A percentile compares a stretch with the other conserved stretches of the same genome.
Evolutionary conservation across 2,888 invertebrate genomes (phyloP).

Genomic region (Ptychoptera contaminata): DNA sequence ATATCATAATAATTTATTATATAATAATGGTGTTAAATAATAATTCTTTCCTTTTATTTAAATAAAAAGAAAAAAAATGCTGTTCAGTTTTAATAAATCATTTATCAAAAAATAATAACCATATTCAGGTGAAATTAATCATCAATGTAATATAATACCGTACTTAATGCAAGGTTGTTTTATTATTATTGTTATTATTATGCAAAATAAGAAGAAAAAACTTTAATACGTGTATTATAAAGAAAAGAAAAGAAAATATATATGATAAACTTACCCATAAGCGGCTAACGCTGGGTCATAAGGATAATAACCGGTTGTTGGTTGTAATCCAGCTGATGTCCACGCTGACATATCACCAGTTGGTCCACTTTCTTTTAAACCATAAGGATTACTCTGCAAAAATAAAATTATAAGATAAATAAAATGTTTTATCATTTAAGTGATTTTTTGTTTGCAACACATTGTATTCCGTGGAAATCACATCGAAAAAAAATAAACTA

Average conservation of each 20-base stretch:
- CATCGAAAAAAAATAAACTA: no score
- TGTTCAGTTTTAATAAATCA: no score
- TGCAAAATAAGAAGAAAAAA: not conserved
- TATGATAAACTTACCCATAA: constrained; percentile 62
- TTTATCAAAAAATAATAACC: not conserved
- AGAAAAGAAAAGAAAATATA: not conserved
- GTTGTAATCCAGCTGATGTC: constrained; percentile 80
- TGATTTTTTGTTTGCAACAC: no score
- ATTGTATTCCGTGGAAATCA: no score
- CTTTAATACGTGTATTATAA: no score
- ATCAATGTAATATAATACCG: constrained; percentile 1
- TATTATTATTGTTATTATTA: constrained; percentile 1
- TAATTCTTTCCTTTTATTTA: no score
- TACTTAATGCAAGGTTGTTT: not conserved
- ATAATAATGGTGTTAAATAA: no score
- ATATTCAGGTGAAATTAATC: not conserved
- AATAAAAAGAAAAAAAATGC: no score
- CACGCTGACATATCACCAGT: constrained; percentile 82
- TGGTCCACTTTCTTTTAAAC: constrained; percentile 66
- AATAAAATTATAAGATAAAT: constrained; percentile 11
- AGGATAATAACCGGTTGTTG: constrained; percentile 82
- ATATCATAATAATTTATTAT: no score
- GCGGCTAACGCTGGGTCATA: constrained; percentile 86
- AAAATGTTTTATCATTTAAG: not conserved
- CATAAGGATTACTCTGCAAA: constrained; percentile 81